Evolutionary conservation across 2,797 vertebrate species (phyloP).

Genomic region (Notoglanidium macrostoma): DNA sequence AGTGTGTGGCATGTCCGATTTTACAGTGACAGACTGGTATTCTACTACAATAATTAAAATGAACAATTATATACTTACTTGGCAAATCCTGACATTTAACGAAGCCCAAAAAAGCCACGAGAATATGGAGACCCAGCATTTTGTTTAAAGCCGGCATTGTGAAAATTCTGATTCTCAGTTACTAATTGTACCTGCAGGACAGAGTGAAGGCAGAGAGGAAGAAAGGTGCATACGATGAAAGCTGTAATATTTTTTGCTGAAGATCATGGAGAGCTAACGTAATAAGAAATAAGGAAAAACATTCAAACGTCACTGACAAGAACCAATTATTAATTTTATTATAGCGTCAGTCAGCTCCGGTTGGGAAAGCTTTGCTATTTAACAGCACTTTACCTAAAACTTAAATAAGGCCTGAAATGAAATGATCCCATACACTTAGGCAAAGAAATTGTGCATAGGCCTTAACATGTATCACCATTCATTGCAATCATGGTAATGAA

Average conservation of each 20-base stretch:
- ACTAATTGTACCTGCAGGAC: conserved; percentile 68
- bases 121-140: conserved; percentile 65
- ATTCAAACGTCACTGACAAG: background rate
- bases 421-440: background rate
- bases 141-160: conserved; percentile 66
- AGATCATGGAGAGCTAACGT: background rate
- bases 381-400: background rate
- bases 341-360: background rate
- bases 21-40: background rate
- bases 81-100: conserved; percentile 70
- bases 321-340: background rate
- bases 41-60: too few relatives aligned
- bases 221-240: background rate
- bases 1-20: background rate
- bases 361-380: background rate
- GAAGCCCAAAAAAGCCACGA: conserved; percentile 64
- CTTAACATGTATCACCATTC: background rate
- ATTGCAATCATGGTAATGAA: background rate
- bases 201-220: background rate
- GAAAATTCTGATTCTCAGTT: conserved; percentile 50
- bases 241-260: background rate
- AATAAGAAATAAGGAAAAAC: background rate
- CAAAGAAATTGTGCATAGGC: background rate
- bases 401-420: background rate
- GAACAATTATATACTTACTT: conserved; percentile 67